Evolutionary conservation across 2,113 vertebrate species (phyloP), one percentile per base, ranked within the genome.

Genomic region (Pseudopodoces humilis): DNA sequence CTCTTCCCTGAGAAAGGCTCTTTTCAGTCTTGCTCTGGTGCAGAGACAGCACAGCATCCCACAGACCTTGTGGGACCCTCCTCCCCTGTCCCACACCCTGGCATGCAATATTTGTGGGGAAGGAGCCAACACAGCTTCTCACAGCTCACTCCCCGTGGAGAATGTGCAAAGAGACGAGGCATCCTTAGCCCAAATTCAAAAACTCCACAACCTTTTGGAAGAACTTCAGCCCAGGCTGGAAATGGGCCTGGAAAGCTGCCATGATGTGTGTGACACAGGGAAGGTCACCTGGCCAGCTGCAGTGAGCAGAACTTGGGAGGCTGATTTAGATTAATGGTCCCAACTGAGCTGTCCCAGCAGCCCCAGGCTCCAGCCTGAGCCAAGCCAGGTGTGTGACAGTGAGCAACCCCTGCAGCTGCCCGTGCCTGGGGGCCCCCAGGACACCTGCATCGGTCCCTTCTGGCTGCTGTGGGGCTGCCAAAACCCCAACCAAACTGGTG

Each of bases 371-470:
- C 63, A 84, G 49, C 50, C 49, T 18, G 9, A 88, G 62, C 56
- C 68, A 69, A 65, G 52, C 17, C 35, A 76, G 47, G 11, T 9
- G 9, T 18, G 52, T 1, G 2, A n/a, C 11, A 21, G 25, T 12
- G 50, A 94, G 60, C 18, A 28, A 14, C 14, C 35, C 15, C 24
- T 35, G 35, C 0, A 1, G 35, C 69, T 67, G 23, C 27, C 41
- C 30, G 0, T 17, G 47, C 24, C 50, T 35, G 62, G 55, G 30
- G 30, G 19, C 11, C 20, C 28, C 18, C 0, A 0, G 55, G 28
- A 69, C 74, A 39, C 10, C 47, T 31, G 7, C 4, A 1, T 2
- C 0, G 0, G 4, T 55, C 7, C 0, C n/a, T 10, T 33, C 33
- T 1, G 0, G 22, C n/a, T 44, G 52, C 1, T 3, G 35, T 41